These are phyloP conservation scores for Acanthis flammea DNA, from an alignment of 2,797 vertebrate genomes.

Conservation along the genomic window DNA sequence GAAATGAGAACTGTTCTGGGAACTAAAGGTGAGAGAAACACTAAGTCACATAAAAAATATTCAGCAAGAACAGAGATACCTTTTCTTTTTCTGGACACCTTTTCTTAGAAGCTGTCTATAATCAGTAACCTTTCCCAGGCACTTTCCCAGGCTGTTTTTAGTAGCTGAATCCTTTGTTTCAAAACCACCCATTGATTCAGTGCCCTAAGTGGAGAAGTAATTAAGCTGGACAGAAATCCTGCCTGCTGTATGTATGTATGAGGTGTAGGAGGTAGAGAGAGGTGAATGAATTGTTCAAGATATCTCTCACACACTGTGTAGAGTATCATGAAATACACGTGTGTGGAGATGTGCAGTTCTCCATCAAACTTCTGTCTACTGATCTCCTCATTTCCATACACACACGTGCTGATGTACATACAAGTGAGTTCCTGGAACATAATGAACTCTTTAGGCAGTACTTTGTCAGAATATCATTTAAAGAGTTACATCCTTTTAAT, in stretches of 20 bases:
- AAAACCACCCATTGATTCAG: constrained; percentile 59
- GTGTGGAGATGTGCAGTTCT: background rate
- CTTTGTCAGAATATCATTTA: constrained; percentile 66
- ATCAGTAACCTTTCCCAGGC: constrained; percentile 37
- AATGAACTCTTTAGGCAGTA: constrained; percentile 58
- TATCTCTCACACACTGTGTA: background rate
- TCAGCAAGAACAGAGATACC: constrained; percentile 5
- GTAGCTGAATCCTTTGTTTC: constrained; percentile 58
- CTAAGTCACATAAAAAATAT: constrained; percentile 47
- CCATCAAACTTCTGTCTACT: background rate
- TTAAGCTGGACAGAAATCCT: constrained; percentile 33
- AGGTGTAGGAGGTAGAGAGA: background rate
- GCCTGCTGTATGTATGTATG: background rate
- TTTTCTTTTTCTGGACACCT: constrained; percentile 29
- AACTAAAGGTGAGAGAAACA: constrained; percentile 58
- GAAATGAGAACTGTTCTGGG: constrained; percentile 52
- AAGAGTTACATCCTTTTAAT: constrained; percentile 68
- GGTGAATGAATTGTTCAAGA: background rate
- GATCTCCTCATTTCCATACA: background rate
- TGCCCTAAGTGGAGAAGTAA: constrained; percentile 38
- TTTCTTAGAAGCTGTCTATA: constrained; percentile 32
- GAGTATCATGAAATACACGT: background rate
- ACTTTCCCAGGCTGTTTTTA: constrained; percentile 50
- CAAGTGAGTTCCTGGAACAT: constrained; percentile 12
- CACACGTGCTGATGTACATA: background rate